A percentile compares a stretch with the other conserved stretches of the same genome.
Conservation (phyloP, 2,888 invertebrate species). For the Myopa tessellatipennis region DNA sequence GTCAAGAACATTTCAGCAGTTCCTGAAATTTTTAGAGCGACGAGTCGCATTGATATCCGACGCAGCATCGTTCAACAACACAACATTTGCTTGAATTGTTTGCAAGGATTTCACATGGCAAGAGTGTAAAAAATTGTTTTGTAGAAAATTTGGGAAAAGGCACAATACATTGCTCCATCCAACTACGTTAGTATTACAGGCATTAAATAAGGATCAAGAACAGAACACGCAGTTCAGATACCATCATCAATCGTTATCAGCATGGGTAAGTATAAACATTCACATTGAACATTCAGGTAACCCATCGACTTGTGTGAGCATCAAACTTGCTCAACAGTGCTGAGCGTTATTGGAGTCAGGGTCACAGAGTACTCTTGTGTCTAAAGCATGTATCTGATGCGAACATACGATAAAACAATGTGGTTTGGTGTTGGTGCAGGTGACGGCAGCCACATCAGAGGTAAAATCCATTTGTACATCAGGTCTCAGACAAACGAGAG, state of each 20-base stretch:
- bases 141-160: conserved; percentile 34
- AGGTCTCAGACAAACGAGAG: not conserved
- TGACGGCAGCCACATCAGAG: conserved; percentile 25
- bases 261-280: conserved; percentile 1
- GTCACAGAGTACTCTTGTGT: conserved; percentile 36
- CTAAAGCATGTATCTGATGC: conserved; percentile 40
- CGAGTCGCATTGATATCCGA: conserved; percentile 20
- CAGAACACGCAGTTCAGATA: conserved; percentile 12
- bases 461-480: conserved; percentile 37
- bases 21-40: conserved; percentile 37
- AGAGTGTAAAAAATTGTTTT: conserved; percentile 34
- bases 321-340: conserved; percentile 31
- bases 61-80: conserved; percentile 15
- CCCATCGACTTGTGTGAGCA: conserved; percentile 14
- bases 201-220: not conserved
- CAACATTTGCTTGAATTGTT: conserved; percentile 41
- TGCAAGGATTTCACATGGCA: conserved; percentile 36
- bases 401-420: conserved; percentile 38
- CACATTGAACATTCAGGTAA: conserved; percentile 35
- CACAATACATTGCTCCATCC: conserved; percentile 41
- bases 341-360: conserved; percentile 42
- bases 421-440: conserved; percentile 38
- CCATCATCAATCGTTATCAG: conserved; percentile 19
- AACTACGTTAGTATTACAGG: not conserved
- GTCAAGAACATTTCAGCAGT: conserved; percentile 15